Percentiles rank a stretch among this genome's conserved stretches.
These are phyloP conservation scores for Melinopterus prodromus DNA, from an alignment of 2,888 invertebrate genomes.

Conservation along the genomic window DNA sequence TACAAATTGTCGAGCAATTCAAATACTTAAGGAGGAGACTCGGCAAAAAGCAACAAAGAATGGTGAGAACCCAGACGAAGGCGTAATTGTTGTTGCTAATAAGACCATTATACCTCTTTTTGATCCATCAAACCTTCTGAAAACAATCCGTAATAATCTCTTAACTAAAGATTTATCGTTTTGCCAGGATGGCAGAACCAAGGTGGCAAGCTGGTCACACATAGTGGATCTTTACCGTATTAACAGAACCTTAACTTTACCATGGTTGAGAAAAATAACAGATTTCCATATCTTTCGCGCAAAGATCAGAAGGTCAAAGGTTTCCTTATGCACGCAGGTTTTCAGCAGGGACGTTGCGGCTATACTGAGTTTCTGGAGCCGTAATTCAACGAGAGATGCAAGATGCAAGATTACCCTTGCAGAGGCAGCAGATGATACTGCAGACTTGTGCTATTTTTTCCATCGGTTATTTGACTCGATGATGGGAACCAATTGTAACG, in stretches of 20 bases:
- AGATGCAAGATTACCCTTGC: not conserved
- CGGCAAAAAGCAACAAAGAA: no score
- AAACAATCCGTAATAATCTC: slow-evolving; percentile 38
- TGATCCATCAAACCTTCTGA: slow-evolving; percentile 36
- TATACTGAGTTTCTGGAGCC: no score
- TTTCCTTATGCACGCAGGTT: no score
- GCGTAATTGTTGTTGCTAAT: not conserved
- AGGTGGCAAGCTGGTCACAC: slow-evolving; percentile 34
- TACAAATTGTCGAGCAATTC: slow-evolving; percentile 16
- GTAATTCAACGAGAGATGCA: no score
- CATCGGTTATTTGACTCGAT: not conserved
- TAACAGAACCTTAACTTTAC: slow-evolving; percentile 33
- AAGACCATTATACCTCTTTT: slow-evolving; percentile 24
- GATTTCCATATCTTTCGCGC: slow-evolving; percentile 32
- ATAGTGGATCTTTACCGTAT: slow-evolving; percentile 37
- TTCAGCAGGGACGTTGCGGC: no score
- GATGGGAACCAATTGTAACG: not conserved
- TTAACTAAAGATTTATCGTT: no score
- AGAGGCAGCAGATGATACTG: no score
- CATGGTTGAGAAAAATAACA: slow-evolving; percentile 40
- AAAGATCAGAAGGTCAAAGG: no score
- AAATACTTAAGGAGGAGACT: no score
- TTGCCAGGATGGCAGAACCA: slow-evolving; percentile 5
- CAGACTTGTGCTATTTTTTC: no score
- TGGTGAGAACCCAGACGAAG: not conserved